Evolutionary conservation across 1,140 invertebrate genomes (phyloP).

Genomic region (Leptopilina clavipes): DNA sequence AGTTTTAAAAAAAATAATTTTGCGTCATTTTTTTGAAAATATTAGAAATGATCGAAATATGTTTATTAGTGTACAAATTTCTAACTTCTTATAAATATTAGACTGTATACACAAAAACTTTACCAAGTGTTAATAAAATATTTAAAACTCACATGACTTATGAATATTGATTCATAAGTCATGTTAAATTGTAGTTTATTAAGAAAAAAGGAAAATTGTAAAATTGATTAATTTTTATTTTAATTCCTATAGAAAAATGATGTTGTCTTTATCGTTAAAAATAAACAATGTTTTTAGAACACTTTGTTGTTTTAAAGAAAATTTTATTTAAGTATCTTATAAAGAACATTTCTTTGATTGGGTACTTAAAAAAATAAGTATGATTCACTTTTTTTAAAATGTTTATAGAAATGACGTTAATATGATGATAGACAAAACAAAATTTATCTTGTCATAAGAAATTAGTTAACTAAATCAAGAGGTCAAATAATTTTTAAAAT

Average conservation of each 20-base stretch:
- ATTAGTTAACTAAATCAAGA: no score
- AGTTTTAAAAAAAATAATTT: no score
- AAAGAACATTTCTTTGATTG: neutral
- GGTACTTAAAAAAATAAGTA: no score
- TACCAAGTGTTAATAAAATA: constrained; percentile 6
- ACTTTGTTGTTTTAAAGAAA: neutral
- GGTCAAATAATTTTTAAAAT: no score
- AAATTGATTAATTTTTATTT: constrained; percentile 8
- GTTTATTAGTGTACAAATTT: neutral
- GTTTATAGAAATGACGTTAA: no score
- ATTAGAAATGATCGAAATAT: neutral
- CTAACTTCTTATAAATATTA: neutral
- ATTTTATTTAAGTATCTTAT: neutral
- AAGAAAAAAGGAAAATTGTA: constrained; percentile 1
- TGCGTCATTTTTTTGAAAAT: constrained; percentile 11
- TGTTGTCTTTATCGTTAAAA: constrained; percentile 4
- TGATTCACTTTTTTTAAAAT: no score
- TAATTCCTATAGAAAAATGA: neutral
- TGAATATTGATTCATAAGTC: neutral
- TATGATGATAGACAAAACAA: no score
- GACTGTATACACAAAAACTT: neutral
- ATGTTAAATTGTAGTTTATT: neutral
- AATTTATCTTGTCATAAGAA: no score
- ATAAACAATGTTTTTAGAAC: constrained; percentile 7
- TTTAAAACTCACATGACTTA: neutral